phyloP scores from a whole-genome alignment of 2,888 invertebrate genomes.

The Philereme transversata region DNA sequence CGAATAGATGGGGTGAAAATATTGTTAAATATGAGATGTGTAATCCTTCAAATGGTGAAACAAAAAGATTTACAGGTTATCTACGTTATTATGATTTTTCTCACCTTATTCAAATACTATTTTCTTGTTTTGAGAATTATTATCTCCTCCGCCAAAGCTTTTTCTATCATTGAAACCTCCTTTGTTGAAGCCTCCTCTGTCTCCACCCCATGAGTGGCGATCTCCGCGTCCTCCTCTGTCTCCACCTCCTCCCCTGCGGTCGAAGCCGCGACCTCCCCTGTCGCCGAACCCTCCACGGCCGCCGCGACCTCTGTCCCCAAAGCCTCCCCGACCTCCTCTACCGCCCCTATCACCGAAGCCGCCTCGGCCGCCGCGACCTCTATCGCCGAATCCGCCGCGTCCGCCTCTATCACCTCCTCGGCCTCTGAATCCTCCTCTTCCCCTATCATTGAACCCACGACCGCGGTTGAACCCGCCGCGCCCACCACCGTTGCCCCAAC shows the following conservation, averaged over 20 bases:
- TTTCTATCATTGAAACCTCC: constrained; percentile 86
- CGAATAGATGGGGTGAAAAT: too few relatives aligned
- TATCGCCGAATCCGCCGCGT: constrained; percentile 51
- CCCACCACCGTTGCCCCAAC: constrained; percentile 57
- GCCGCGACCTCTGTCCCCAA: constrained; percentile 57
- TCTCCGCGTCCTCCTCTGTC: constrained; percentile 63
- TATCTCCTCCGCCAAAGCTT: constrained; percentile 83
- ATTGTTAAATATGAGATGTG: too few relatives aligned
- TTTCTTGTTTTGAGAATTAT: constrained; percentile 88
- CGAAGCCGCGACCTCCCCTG: constrained; percentile 54
- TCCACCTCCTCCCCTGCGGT: constrained; percentile 49
- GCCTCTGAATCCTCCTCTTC: constrained; percentile 62
- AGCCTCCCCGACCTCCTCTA: constrained; percentile 55
- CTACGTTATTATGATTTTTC: not conserved
- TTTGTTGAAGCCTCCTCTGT: constrained; percentile 72
- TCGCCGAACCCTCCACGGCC: constrained; percentile 60
- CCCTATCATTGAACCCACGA: constrained; percentile 57
- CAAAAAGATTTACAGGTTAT: too few relatives aligned
- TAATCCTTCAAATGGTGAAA: too few relatives aligned
- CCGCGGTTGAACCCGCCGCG: constrained; percentile 54
- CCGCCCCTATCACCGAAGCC: constrained; percentile 54
- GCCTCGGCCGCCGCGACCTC: constrained; percentile 56
- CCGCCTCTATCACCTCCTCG: constrained; percentile 53
- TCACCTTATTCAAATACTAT: constrained; percentile 86
- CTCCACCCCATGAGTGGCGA: constrained; percentile 75